Evolutionary conservation across 2,888 invertebrate genomes (phyloP), one percentile per base, ranked within the genome.

Genomic region (Limnephilus rhombicus): DNA sequence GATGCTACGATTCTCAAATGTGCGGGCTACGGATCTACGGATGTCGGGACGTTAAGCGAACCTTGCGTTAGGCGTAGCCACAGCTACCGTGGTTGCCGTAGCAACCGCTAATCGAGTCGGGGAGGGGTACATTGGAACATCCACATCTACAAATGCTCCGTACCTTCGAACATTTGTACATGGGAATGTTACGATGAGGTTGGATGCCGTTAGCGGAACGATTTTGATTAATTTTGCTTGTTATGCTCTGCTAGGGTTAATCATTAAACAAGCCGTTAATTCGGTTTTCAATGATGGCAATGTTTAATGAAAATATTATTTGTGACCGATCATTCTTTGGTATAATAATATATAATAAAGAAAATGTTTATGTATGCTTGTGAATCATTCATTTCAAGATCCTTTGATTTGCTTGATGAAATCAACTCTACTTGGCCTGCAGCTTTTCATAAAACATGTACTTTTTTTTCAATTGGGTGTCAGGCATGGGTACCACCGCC

Each of bases 81-180:
- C 45, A 29, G 41, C 13, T 49, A 86, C 86, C n/a, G 45, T 86
- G 86, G 86, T 94, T 95, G 95, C 95, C 95, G 95, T 95, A 95
- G 94, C 95, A 95, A 95, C 95, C 95, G 95, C 95, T 96, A 96
- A 91, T 96, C 96, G 95, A 95, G 95, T 95, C 95, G 80, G 68
- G 91, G 80, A 49, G 85, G 80, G 86, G 86, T 37, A 86, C 68
- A 68, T 68, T 68, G 68, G 24, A 68, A 68, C 68, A 68, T 68
- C 68, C 68, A 68, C 45, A 45, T 41, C 86, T 86, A 86, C 86
- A 86, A 86, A 45, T 86, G 86, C 86, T 86, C 37, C 49, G 45
- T 86, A 41, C 29, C 45, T 86, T 86, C 45, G 45, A 83, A 83
- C 83, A 83, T 83, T 41, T 83, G 83, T 18, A 83, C 37, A 83